These are phyloP conservation scores for Tyrannus savana DNA, from an alignment of 2,113 vertebrate genomes.

Conservation along the genomic window DNA sequence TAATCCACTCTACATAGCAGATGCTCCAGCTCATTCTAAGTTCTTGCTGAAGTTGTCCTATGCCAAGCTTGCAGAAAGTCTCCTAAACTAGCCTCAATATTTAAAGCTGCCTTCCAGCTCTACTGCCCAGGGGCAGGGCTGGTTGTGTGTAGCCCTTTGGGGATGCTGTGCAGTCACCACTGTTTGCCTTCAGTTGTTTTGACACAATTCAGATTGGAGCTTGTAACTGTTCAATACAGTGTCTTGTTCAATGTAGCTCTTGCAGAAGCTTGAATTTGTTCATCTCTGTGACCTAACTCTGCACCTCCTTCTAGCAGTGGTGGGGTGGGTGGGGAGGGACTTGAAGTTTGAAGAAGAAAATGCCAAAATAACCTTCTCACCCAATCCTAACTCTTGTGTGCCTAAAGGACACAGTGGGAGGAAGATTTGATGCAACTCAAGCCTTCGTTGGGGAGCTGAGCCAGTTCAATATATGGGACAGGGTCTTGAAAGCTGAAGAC, in stretches of 20 bases:
- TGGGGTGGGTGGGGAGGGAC: background rate
- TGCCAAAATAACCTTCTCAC: background rate
- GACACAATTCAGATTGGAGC: background rate
- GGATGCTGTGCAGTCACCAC: background rate
- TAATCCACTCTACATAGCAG: background rate
- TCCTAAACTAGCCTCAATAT: background rate
- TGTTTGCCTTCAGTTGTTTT: background rate
- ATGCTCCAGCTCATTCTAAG: background rate
- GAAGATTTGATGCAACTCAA: constrained; percentile 96
- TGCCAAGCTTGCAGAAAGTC: background rate
- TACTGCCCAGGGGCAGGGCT: background rate
- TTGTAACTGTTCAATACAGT: background rate
- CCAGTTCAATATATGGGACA: constrained; percentile 99
- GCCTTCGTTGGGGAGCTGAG: constrained; percentile 97
- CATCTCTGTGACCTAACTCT: background rate
- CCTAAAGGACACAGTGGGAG: constrained; percentile 91
- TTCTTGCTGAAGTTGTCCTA: background rate
- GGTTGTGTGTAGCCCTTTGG: background rate
- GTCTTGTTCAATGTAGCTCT: background rate
- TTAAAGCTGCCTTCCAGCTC: background rate
- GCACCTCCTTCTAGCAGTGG: background rate
- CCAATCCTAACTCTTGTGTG: constrained; percentile 2
- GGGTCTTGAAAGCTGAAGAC: constrained; percentile 89
- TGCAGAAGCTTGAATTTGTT: background rate
- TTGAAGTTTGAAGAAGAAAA: background rate